Conservation (phyloP, 2,797 vertebrate genomes). For the Hippocampus kuda region DNA sequence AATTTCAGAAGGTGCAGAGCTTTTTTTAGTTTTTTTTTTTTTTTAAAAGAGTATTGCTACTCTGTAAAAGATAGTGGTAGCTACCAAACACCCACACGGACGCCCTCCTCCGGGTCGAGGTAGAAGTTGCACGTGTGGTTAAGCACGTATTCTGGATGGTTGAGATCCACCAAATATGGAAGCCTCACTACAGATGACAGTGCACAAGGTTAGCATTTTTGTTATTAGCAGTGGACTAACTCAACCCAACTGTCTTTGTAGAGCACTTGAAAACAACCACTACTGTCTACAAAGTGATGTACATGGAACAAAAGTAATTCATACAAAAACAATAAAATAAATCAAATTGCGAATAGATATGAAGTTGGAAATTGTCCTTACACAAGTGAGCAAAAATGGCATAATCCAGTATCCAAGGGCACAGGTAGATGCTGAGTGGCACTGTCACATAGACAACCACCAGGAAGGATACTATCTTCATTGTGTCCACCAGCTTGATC, state of each 20-base stretch:
- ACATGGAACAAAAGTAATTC: too few species aligned
- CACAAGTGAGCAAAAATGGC: constrained; percentile 69
- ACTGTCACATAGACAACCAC: constrained; percentile 53
- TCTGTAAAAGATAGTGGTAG: constrained; percentile 12
- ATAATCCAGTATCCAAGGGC: constrained; percentile 64
- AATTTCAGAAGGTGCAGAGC: constrained; percentile 14
- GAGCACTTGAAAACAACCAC: too few species aligned
- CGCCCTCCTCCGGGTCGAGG: constrained; percentile 55
- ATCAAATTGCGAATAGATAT: not conserved
- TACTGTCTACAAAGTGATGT: too few species aligned
- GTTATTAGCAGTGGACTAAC: not conserved
- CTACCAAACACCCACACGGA: constrained; percentile 74
- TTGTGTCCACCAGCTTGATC: constrained; percentile 24
- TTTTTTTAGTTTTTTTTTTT: not conserved
- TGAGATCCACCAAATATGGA: constrained; percentile 64
- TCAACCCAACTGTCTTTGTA: too few species aligned
- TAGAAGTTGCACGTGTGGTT: constrained; percentile 74
- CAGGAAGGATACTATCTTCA: constrained; percentile 29
- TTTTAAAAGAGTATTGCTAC: not conserved
- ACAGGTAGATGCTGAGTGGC: constrained; percentile 54
- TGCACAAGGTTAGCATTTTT: not conserved
- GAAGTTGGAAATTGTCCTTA: constrained; percentile 51
- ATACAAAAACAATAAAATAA: not conserved
- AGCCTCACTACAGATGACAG: constrained; percentile 47
- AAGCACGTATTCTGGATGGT: constrained; percentile 55